Base-by-base conservation (phyloP, 2,113 vertebrate genomes). In the Loxodonta africana region DNA sequence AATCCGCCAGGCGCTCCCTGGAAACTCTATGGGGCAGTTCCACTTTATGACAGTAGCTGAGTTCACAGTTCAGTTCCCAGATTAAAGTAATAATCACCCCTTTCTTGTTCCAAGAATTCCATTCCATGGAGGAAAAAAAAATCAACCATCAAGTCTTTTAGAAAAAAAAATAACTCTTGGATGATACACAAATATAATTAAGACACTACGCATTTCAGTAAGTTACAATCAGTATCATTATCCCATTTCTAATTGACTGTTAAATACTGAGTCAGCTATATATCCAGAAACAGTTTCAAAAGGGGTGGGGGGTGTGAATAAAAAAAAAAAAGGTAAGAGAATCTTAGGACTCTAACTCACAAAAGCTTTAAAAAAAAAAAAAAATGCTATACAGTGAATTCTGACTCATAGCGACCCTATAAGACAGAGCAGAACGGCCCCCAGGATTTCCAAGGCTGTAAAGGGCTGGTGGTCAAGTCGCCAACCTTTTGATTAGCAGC, bases 21-120 rank as follows among this genome's bases (percentile, higher is more conserved):
- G 37, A 37, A 37, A 37, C 37, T 37, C 37, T 37, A 37, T 37
- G 37, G 37, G 37, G 37, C 37, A 37, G 37, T 37, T 37, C 37
- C 37, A 37, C 37, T 37, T 65, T 65, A 10, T 33, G 2, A 11
- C 33, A 95, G 83, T 33, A 90, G 63, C 6, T 88, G 28, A 96
- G 81, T 88, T 93, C 78, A 95, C 26, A 83, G 57, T 57, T 87
- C 28, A 87, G 28, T 6, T 95, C 88, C n/a, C 78, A 74, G 30
- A 88, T 92, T 62, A 95, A 8, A 71, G 8, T 11, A 90, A 44
- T 73, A 76, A 91, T 51, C 44, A 25, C 67, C 53, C 46, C 62
- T 71, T 73, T 87, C 67, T 78, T 91, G n/a, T 83, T 62, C 60
- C 37, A 90, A 87, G 48, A 62, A 90, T 67, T 87, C 63, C 65